Conservation (phyloP, 2,113 vertebrate genomes). For the Columbina picui region DNA sequence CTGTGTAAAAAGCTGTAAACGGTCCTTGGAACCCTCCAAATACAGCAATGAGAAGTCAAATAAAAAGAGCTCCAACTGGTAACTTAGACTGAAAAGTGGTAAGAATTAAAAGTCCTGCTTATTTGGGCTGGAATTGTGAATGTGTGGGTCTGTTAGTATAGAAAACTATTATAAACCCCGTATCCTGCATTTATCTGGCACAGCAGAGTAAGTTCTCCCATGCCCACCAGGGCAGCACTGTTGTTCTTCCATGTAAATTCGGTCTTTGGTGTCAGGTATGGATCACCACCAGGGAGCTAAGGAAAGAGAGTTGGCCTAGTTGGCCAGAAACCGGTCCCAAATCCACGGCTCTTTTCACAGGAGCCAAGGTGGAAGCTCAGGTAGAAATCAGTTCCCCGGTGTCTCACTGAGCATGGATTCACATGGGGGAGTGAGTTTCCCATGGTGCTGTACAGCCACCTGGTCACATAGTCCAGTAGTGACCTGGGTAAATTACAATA, state of each 20-base stretch:
- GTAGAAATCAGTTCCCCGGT: background rate
- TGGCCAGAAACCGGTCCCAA: background rate
- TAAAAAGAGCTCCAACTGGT: background rate
- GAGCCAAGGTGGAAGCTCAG: background rate
- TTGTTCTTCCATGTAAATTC: background rate
- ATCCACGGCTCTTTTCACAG: background rate
- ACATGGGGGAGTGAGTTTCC: fast-evolving
- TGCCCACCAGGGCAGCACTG: fast-evolving
- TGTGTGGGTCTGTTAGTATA: background rate
- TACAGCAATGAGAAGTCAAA: background rate
- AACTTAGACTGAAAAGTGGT: background rate
- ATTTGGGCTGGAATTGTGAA: background rate
- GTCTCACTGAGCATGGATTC: background rate
- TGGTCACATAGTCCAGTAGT: background rate
- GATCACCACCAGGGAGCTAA: background rate
- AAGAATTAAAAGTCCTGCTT: background rate
- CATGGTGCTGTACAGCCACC: background rate
- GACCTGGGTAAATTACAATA: background rate
- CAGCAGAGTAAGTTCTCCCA: background rate
- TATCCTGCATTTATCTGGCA: background rate
- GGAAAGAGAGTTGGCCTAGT: background rate
- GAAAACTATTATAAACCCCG: background rate
- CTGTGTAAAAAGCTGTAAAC: background rate
- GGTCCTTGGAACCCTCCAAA: background rate
- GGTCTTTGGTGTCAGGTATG: background rate